phyloP scores from a whole-genome alignment of 1,140 invertebrate genomes.

The Euwallacea fornicatus region DNA sequence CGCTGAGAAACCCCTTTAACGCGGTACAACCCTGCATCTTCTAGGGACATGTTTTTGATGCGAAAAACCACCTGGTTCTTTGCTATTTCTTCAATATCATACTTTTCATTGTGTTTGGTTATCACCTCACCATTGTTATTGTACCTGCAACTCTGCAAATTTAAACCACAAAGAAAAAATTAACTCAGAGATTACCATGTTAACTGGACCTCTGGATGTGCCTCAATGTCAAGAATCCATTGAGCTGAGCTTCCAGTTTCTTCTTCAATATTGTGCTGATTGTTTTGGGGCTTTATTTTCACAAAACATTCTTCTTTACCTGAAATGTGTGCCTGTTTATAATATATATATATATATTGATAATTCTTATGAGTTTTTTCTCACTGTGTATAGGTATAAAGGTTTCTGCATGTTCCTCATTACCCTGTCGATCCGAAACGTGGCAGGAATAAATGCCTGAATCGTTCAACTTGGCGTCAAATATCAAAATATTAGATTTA shows the following conservation, averaged over 20 bases:
- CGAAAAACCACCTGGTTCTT: neutral
- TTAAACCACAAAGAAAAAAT: neutral
- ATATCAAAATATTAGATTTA: neutral
- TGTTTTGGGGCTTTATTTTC: slow-evolving; percentile 8
- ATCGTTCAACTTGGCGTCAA: slow-evolving; percentile 5
- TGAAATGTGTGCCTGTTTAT: neutral
- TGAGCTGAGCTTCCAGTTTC: slow-evolving; percentile 10
- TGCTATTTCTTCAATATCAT: neutral
- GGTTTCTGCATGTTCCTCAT: slow-evolving; percentile 4
- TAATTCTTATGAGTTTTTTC: too few species aligned
- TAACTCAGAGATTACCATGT: slow-evolving; percentile 12
- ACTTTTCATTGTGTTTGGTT: slow-evolving; percentile 1
- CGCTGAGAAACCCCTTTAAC: slow-evolving; percentile 6
- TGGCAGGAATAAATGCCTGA: slow-evolving; percentile 16
- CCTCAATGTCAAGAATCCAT: slow-evolving; percentile 14
- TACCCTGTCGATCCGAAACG: slow-evolving; percentile 10
- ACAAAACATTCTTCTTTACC: slow-evolving; percentile 16
- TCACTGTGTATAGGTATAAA: slow-evolving; percentile 11
- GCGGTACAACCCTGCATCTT: slow-evolving; percentile 9
- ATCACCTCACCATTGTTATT: neutral
- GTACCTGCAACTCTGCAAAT: too few species aligned
- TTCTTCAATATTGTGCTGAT: slow-evolving; percentile 9
- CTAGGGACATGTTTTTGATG: slow-evolving; percentile 7
- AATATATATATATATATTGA: too few species aligned
- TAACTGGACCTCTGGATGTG: slow-evolving; percentile 13